Conservation (phyloP, 2,888 invertebrate species). For the Trichogramma dendrolimi region DNA sequence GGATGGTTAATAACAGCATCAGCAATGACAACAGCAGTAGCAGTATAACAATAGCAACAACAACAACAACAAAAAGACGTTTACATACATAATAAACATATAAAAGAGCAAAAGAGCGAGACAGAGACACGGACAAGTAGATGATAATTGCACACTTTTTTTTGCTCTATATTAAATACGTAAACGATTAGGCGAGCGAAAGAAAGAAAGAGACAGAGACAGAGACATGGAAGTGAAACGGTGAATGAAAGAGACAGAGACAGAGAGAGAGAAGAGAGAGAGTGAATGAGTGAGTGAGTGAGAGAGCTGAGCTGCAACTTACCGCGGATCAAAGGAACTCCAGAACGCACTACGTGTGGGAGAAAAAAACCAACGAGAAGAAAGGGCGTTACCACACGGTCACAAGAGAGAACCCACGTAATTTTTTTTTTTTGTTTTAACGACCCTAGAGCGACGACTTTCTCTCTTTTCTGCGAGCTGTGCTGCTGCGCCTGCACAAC, state of each 20-base stretch:
- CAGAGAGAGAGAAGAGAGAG: not conserved
- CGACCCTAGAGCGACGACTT: conserved; percentile 29
- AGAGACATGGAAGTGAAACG: conserved; percentile 9
- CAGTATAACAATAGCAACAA: too few species aligned
- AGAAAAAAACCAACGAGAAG: conserved; percentile 52
- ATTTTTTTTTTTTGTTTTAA: conserved; percentile 24
- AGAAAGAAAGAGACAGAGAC: too few species aligned
- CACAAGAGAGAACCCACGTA: conserved; percentile 46
- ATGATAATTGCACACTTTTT: too few species aligned
- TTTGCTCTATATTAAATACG: too few species aligned
- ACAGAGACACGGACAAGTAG: too few species aligned
- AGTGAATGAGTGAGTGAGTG: not conserved
- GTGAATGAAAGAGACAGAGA: conserved; percentile 3
- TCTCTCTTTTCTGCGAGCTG: conserved; percentile 30
- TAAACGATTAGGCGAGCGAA: too few species aligned
- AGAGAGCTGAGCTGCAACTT: conserved; percentile 69
- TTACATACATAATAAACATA: too few species aligned
- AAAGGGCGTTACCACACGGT: conserved; percentile 54
- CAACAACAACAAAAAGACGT: too few species aligned
- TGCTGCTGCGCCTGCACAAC: conserved; percentile 12
- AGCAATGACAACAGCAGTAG: too few species aligned
- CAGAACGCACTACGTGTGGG: conserved; percentile 86
- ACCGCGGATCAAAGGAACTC: conserved; percentile 98
- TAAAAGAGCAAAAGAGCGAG: too few species aligned
- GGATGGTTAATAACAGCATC: too few species aligned